Base-by-base conservation (phyloP, 2,113 vertebrate genomes). In the Coturnix japonica region DNA sequence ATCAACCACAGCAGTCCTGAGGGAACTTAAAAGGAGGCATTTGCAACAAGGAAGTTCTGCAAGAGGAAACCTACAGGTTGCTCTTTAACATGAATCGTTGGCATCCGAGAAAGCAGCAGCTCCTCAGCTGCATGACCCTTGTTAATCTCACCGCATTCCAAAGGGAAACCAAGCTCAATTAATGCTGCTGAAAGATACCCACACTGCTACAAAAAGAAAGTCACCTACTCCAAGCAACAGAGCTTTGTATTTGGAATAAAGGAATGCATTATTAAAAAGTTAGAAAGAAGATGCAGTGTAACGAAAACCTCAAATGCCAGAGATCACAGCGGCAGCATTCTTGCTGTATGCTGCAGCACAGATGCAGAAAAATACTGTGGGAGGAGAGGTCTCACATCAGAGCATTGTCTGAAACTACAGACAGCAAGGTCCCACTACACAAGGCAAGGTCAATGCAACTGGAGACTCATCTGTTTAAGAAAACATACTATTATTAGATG, bases 401-500 rank as follows among this genome's bases (percentile, higher is more conserved):
- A 94, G 86, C 78, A 88, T 81, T 94, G 91, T 96, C 89, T 96
- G 90, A 89, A 96, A 92, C 43, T 91, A 89, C 94, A 96, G 93
- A 93, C 94, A 95, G 88, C 87, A 89, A 95, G 91, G 83, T 81
- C 92, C 95, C 83, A 41, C 89, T 89, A 63, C 84, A 93, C 82
- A 53, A 87, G 91, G 90, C 94, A 94, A 95, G 96, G 96, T 96
- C 96, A 95, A 77, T 1, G 70, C 92, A 96, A 95, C 93, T 93
- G 84, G 94, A 94, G 88, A 96, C 76, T 95, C 92, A 94, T 93
- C 92, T 95, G 94, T 88, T 95, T 93, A 90, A 95, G 88, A 96
- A 95, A 97, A 95, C 82, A 86, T 46, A 90, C 96, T 97, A 97
- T 97, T 96, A 95, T 97, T 97, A 97, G 96, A 95, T 67, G 66